phyloP scores from a whole-genome alignment of 2,797 vertebrate genomes.

The Halcyon smyrnensis region DNA sequence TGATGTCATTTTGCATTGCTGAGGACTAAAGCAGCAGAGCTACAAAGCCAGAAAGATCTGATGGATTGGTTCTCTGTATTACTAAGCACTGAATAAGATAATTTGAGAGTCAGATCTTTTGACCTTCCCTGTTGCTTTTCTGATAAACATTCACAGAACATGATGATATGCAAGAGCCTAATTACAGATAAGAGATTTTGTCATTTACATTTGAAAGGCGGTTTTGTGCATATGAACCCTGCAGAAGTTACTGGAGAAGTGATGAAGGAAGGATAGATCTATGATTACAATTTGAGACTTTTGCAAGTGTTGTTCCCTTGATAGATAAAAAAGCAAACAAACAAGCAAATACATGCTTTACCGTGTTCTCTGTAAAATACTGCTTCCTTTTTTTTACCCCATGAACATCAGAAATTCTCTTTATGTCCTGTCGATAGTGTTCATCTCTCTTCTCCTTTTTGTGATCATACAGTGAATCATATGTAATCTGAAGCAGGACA shows the following conservation, averaged over 20 bases:
- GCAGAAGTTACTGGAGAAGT: not conserved
- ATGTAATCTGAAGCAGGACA: not conserved
- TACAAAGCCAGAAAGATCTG: not conserved
- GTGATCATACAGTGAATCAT: not conserved
- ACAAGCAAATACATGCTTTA: not conserved
- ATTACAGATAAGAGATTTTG: not conserved
- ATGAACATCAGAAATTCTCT: not conserved
- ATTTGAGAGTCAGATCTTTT: conserved; percentile 18
- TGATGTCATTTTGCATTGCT: not conserved
- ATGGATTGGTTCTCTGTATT: not conserved
- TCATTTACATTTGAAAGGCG: not conserved
- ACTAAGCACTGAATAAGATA: not conserved
- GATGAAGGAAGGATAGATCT: not conserved
- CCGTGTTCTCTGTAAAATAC: not conserved
- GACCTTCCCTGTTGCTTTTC: conserved; percentile 6
- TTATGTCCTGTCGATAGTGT: not conserved
- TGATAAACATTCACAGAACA: not conserved
- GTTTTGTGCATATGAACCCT: not conserved
- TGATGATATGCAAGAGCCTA: not conserved
- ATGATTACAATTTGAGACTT: not conserved
- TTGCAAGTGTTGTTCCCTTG: not conserved
- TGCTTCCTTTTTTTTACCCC: not conserved
- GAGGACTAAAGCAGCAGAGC: not conserved
- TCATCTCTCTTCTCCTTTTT: not conserved
- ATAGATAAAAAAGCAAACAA: not conserved